Evolutionary conservation across 2,888 invertebrate genomes (phyloP), one percentile per base, ranked within the genome.

Genomic region (Acanthosepion esculentum): DNA sequence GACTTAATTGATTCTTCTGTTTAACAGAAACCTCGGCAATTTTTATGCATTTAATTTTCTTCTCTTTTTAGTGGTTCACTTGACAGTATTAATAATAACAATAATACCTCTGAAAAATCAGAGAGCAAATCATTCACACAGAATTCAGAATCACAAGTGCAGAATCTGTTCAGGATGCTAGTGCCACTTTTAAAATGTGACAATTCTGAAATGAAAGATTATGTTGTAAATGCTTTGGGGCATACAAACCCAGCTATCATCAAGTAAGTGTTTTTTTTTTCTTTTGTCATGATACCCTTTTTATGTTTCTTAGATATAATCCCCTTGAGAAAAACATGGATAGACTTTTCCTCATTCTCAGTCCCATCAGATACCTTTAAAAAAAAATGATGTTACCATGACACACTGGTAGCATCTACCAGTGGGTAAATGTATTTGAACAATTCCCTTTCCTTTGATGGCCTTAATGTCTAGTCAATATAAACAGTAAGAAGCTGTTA

Each of bases 211-310:
- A 99, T 99, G 95, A 98, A 99, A 95, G 99, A 99, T 97, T 98
- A 99, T 2, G 99, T 99, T 18, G 99, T 99, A 26, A 97, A 96
- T 95, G 99, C 99, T 4, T 98, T 99, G 95, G 99, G 99, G 94
- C 98, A 99, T 98, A 98, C 99, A 97, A 99, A 99, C 97, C 98
- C 99, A 48, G 98, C 98, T 96, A 99, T 99, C 23, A 98, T 99
- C 95, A 99, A 99, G 99, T 99, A 98, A 98, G 96, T 95, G n/a
- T 92, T 92, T n/a, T 23, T 48, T 15, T 92, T 33, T 18, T 15
- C 5, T 55, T 55, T 55, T 20, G 15, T 20, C 15, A 1, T 53
- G 10, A 15, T 15, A n/a, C 23, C 23, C 33, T 18, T 7, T 29
- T 23, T 23, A 20, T 48, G n/a, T 94, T 91, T 29, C 18, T 41